A percentile compares a stretch with the other conserved stretches of the same genome.
These are phyloP conservation scores for Phodopus roborovskii DNA, from an alignment of 2,113 vertebrate species.

Conservation along the genomic window DNA sequence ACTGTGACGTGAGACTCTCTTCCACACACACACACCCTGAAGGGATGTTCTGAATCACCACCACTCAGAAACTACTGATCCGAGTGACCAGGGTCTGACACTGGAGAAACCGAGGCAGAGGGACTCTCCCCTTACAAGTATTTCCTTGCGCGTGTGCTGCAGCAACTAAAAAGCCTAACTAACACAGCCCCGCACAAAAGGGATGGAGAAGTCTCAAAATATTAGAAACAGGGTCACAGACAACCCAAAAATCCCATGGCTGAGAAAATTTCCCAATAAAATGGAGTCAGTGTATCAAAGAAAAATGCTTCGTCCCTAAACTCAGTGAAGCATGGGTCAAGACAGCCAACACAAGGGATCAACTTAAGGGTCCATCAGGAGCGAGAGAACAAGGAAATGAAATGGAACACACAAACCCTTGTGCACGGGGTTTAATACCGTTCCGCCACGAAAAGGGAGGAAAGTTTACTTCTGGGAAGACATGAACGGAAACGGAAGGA, in stretches of 20 bases:
- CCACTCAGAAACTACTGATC: not conserved
- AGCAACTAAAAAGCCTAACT: not conserved
- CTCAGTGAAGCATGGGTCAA: not conserved
- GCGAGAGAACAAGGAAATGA: not conserved
- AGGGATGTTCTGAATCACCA: not conserved
- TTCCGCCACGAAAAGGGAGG: not conserved
- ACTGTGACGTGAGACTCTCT: not conserved
- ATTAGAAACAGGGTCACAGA: not conserved
- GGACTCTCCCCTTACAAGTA: not conserved
- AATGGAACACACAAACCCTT: fast-evolving
- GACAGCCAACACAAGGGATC: not conserved
- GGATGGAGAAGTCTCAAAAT: not conserved
- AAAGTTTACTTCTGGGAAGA: not conserved
- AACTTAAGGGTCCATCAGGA: not conserved
- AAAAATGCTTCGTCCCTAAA: no score
- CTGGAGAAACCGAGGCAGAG: not conserved
- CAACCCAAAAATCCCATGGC: not conserved
- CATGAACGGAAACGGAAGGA: not conserved
- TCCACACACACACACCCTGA: not conserved
- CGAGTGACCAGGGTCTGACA: not conserved
- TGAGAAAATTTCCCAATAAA: constrained; percentile 1
- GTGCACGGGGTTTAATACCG: not conserved
- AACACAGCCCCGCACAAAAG: not conserved
- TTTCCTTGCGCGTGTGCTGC: not conserved
- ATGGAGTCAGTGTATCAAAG: not conserved